A percentile compares a stretch with the other conserved stretches of the same genome.
Evolutionary conservation across 2,888 invertebrate genomes (phyloP).

Genomic region (Lomographa bimaculata): DNA sequence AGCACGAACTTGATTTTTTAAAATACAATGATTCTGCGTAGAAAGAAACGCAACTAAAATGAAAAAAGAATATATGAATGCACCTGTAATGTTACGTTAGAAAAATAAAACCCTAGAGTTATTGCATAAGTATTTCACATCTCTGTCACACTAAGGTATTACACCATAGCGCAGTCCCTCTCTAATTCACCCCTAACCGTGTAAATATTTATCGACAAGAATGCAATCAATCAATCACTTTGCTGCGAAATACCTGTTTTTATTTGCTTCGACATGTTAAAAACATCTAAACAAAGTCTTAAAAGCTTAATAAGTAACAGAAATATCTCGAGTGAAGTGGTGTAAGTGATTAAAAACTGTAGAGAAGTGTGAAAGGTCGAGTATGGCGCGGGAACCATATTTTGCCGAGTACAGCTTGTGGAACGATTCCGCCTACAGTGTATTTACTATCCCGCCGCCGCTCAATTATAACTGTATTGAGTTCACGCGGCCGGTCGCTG

Average conservation of each 20-base stretch:
- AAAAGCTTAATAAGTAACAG: constrained; percentile 6
- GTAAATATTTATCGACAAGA: constrained; percentile 3
- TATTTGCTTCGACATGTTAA: constrained; percentile 25
- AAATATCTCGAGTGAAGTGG: constrained; percentile 5
- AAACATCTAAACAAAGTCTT: constrained; percentile 27
- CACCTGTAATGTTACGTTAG: constrained; percentile 13
- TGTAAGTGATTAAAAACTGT: too few species aligned
- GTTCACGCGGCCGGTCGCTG: constrained; percentile 17
- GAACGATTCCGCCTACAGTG: constrained; percentile 25
- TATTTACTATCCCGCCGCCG: constrained; percentile 10
- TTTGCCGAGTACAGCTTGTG: constrained; percentile 32
- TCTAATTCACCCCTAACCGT: constrained; percentile 6
- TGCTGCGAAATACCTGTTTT: constrained; percentile 24
- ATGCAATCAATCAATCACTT: constrained; percentile 27
- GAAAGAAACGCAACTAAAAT: constrained; percentile 8
- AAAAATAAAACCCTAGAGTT: too few species aligned
- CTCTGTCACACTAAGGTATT: not conserved
- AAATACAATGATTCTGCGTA: constrained; percentile 16
- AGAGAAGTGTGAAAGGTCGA: constrained; percentile 13
- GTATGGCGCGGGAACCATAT: constrained; percentile 17
- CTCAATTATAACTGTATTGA: constrained; percentile 15
- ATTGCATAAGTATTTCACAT: not conserved
- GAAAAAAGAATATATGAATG: constrained; percentile 6
- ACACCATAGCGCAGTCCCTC: constrained; percentile 5
- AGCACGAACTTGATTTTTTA: too few species aligned